A percentile compares a stretch with the other conserved stretches of the same genome.
Evolutionary conservation across 2,113 vertebrate genomes (phyloP).

Genomic region (Calcarius ornatus): DNA sequence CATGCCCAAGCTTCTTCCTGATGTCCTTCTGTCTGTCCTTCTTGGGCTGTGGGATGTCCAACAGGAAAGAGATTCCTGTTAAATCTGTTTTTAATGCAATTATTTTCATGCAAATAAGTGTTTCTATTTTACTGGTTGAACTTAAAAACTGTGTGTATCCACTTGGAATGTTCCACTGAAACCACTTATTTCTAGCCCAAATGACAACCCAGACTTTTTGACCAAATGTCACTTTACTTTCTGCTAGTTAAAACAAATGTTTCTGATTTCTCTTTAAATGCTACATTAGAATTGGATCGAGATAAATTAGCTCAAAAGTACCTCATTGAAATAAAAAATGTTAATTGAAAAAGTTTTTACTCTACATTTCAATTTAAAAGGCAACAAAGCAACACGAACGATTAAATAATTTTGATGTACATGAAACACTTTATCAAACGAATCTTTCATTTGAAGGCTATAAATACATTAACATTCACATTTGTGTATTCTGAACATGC

Average conservation of each 20-base stretch:
- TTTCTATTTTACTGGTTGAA: not conserved
- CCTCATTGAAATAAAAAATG: not conserved
- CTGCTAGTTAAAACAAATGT: not conserved
- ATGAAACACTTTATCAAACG: not conserved
- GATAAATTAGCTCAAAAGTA: not conserved
- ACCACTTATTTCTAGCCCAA: not conserved
- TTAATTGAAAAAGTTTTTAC: conserved; percentile 7
- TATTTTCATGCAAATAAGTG: not conserved
- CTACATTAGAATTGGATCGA: not conserved
- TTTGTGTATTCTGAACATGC: rapidly evolving
- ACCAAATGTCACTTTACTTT: not conserved
- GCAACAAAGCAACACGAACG: not conserved
- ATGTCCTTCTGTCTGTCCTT: not conserved
- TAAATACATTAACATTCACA: rapidly evolving
- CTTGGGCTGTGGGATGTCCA: not conserved
- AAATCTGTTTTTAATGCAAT: not conserved
- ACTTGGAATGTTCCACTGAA: not conserved
- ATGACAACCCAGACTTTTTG: not conserved
- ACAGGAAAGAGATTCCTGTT: not conserved
- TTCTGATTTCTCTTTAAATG: not conserved
- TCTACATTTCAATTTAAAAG: not conserved
- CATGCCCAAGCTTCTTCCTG: not conserved
- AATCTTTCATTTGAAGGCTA: not conserved
- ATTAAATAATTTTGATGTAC: not conserved
- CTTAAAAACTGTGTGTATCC: rapidly evolving